phyloP scores from a whole-genome alignment of 2,113 vertebrate species.

The Anguilla rostrata region DNA sequence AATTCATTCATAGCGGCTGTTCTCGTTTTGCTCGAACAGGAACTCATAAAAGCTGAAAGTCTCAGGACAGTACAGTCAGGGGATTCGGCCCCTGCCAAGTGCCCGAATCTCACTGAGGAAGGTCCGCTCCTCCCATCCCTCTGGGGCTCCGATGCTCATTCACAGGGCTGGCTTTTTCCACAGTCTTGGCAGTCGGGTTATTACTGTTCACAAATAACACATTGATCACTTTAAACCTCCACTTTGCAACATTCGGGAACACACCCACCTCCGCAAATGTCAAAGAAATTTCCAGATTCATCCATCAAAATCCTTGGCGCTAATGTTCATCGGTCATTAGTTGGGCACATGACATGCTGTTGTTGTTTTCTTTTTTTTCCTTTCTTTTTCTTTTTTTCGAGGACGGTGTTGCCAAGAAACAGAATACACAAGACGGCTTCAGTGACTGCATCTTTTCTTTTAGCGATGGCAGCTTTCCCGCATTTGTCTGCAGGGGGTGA shows the following conservation, averaged over 20 bases:
- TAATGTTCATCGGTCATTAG: not conserved
- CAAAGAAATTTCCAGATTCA: not conserved
- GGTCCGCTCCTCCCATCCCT: not conserved
- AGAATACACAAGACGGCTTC: constrained; percentile 1
- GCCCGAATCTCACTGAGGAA: not conserved
- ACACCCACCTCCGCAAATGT: not conserved
- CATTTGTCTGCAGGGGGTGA: constrained; percentile 7
- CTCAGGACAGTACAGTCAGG: not conserved
- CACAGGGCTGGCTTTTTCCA: not conserved
- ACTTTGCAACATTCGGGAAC: not conserved
- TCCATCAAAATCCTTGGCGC: not conserved
- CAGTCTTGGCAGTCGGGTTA: not conserved
- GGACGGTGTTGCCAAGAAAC: constrained; percentile 9
- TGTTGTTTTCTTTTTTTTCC: not conserved
- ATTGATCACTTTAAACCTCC: not conserved
- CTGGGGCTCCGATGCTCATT: not conserved
- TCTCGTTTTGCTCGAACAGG: not conserved
- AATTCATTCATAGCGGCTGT: not conserved
- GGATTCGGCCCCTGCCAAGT: not conserved
- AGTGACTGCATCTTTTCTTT: constrained; percentile 12
- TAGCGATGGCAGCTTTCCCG: not conserved
- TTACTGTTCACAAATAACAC: not conserved
- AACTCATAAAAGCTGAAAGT: not conserved
- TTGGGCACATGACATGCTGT: not conserved
- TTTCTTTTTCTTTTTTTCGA: not conserved